Evolutionary conservation across 2,113 vertebrate genomes (phyloP), one percentile per base, ranked within the genome.

Genomic region (Perca flavescens): DNA sequence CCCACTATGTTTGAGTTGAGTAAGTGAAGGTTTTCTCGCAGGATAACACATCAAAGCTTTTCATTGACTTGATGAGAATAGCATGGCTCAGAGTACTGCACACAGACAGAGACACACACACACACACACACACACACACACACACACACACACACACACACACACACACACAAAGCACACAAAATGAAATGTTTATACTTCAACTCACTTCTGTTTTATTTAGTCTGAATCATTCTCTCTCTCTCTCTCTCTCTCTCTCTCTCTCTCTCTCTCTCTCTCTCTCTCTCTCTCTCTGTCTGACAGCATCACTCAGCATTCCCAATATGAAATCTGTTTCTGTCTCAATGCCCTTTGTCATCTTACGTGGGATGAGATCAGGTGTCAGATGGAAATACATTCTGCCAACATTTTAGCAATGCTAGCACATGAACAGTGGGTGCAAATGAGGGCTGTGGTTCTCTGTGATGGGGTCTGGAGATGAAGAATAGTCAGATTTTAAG

Each of bases 271-370:
- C 60, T 53, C 66, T 63, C 15, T 63, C 50, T 64, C 14, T 53
- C 43, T 62, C 28, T 57, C 63, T 63, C 25, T 54, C 28, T 58
- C 21, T 57, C 46, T 54, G 22, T 65, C 58, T 72, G 57, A 78
- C 71, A 74, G 70, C 79, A 64, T 91, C 80, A 84, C 81, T 91
- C 83, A 86, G 82, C 79, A 74, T 83, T 84, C 57, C 65, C 73
- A 17, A 47, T 66, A 84, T 81, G 60, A 87, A 90, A 88, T 91
- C 63, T 73, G 22, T 85, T 85, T 77, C 77, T 86, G 86, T 85
- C 64, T 89, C 76, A 54, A 1, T 86, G 36, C 79, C 15, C 78
- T 77, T 80, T 75, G 82, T 79, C 75, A 62, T 82, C 64, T 80
- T 62, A 83, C 21, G 46, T 58, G 63, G 72, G 66, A 62, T 77